Evolutionary conservation across 2,797 vertebrate species (phyloP), one percentile per base, ranked within the genome.

Genomic region (Antrozous pallidus): DNA sequence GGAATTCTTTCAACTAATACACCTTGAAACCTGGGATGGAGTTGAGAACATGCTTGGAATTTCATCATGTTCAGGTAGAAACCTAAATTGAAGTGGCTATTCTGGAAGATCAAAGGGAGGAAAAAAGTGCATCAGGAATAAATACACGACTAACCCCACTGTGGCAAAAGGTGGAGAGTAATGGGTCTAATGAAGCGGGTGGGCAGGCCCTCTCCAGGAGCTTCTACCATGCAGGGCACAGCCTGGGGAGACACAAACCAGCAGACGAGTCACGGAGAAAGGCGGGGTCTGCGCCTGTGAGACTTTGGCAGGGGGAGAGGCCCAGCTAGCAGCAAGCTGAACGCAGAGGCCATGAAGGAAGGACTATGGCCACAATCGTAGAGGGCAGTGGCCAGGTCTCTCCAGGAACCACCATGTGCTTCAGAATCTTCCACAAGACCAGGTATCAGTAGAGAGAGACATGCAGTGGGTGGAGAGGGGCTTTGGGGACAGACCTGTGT

Each of bases 31-130:
- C 90, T 70, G 65, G 75, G 81, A 91, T 65, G 40, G 95, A 95
- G 96, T 85, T 90, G 81, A 90, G 93, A 77, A 94, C 91, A 93
- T 87, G 92, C 67, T 75, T 93, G 94, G 93, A 96, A 96, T 96
- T 96, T 95, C 58, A 88, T 90, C 78, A n/a, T 3, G 20, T 78
- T 75, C 70, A 70, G 78, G 88, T 93, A 92, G 85, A 89, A 88
- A 94, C 70, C 40, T 70, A 87, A 87, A 91, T 73, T 89, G 75
- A 97, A 83, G 38, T 33, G 49, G 45, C 81, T 86, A 4, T 88
- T 96, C 74, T 79, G 85, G 79, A 94, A 93, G 95, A 96, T 96
- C 87, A 97, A 96, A 96, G 70, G 10, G 18, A 11, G 18, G 61
- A 9, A 31, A 82, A 36, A 75, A n/a, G 54, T 42, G 3, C 69